Percentiles rank a stretch among this genome's conserved stretches.
Evolutionary conservation across 2,888 invertebrate species (phyloP).

Genomic region (Lottia scabra): DNA sequence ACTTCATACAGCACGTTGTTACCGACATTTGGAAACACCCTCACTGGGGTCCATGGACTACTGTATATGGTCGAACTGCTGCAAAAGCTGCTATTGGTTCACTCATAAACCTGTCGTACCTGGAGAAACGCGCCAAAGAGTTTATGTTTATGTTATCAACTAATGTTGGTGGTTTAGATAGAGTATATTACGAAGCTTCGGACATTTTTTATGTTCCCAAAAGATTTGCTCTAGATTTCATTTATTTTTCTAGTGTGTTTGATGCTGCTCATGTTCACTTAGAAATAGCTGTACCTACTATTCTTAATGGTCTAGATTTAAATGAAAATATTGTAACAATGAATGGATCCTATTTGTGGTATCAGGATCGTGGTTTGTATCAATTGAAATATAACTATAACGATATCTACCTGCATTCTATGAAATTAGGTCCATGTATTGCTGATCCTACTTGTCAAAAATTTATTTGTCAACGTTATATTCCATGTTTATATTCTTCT

Average conservation of each 20-base stretch:
- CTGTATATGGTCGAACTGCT: neutral
- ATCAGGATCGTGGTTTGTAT: neutral
- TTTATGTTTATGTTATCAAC: constrained; percentile 6
- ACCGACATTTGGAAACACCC: neutral
- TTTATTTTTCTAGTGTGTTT: neutral
- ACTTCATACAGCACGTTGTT: neutral
- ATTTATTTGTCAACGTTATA: constrained; percentile 10
- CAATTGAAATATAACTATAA: neutral
- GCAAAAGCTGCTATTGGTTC: neutral
- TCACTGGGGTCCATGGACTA: constrained; percentile 9
- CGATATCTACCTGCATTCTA: constrained; percentile 8
- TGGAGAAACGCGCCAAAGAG: neutral
- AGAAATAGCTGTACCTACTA: constrained; percentile 18
- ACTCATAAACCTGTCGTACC: neutral
- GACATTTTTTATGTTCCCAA: constrained; percentile 17
- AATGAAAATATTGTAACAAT: constrained; percentile 10
- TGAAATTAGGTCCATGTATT: constrained; percentile 6
- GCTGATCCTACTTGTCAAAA: neutral
- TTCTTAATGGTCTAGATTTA: constrained; percentile 15
- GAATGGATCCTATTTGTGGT: constrained; percentile 17
- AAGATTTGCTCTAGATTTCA: neutral
- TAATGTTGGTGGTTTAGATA: constrained; percentile 6
- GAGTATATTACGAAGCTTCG: constrained; percentile 18
- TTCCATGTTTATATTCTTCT: constrained; percentile 10
- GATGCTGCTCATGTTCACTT: constrained; percentile 2